Percentiles rank a stretch among this genome's conserved stretches.
These are phyloP conservation scores for Ptyas mucosa DNA, from an alignment of 2,113 vertebrate genomes.

Conservation along the genomic window DNA sequence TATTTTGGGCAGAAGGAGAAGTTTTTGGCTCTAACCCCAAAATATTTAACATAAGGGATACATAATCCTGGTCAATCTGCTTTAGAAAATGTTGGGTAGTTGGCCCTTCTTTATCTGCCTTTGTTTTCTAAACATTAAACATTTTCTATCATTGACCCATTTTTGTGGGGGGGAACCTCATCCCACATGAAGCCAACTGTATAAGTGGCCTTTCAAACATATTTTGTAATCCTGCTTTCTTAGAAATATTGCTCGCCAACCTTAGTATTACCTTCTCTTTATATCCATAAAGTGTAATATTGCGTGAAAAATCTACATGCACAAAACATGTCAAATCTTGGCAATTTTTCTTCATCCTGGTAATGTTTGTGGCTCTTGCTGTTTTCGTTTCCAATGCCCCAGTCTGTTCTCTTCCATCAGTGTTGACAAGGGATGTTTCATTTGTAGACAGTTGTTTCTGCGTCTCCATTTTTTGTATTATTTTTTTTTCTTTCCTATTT, in stretches of 20 bases:
- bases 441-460: slow-evolving; percentile 73
- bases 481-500: slow-evolving; percentile 54
- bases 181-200: background rate
- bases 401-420: slow-evolving; percentile 53
- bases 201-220: background rate
- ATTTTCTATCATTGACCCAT: background rate
- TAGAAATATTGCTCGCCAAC: background rate
- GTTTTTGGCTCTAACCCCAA: background rate
- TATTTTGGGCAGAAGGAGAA: background rate
- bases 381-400: slow-evolving; percentile 42
- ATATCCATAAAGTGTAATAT: slow-evolving; percentile 3
- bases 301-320: background rate
- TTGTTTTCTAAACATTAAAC: background rate
- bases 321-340: background rate
- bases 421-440: slow-evolving; percentile 66
- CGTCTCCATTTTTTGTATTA: slow-evolving; percentile 71
- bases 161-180: background rate
- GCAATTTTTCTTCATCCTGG: slow-evolving; percentile 38
- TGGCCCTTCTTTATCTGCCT: background rate
- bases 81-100: background rate
- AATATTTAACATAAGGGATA: background rate
- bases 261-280: background rate
- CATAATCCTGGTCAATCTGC: background rate
- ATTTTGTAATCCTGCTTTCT: background rate
- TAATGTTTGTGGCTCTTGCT: slow-evolving; percentile 39